phyloP scores from a whole-genome alignment of 2,888 invertebrate genomes.

The Lithophane semibrunnea region DNA sequence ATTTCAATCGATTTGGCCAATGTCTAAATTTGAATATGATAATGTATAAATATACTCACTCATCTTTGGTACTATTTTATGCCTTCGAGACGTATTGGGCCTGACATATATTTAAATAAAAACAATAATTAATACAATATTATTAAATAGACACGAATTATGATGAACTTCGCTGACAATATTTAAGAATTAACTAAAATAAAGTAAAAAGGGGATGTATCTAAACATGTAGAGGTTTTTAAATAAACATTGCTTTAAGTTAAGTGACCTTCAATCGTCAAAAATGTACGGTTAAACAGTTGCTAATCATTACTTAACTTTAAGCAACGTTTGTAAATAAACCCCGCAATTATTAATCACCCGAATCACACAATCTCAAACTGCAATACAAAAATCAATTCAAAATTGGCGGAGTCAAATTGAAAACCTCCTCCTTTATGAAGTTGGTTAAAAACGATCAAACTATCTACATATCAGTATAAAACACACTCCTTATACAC shows the following conservation, averaged over 20 bases:
- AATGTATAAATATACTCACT: constrained; percentile 50
- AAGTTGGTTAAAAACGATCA: not conserved
- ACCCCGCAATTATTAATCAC: constrained; percentile 3
- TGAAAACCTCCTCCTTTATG: too few species aligned
- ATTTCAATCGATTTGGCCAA: constrained; percentile 24
- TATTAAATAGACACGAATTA: constrained; percentile 6
- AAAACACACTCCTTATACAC: constrained; percentile 45
- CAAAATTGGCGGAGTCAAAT: too few species aligned
- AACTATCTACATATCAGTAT: constrained; percentile 36
- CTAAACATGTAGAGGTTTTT: not conserved
- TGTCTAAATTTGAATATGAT: not conserved
- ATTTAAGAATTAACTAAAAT: constrained; percentile 27
- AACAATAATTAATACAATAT: constrained; percentile 16
- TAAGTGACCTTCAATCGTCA: not conserved
- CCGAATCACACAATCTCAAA: constrained; percentile 21
- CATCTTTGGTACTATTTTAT: constrained; percentile 63
- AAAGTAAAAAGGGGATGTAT: constrained; percentile 20
- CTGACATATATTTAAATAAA: constrained; percentile 30
- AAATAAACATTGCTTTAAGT: too few species aligned
- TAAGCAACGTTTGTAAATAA: too few species aligned
- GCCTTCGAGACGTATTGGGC: constrained; percentile 42
- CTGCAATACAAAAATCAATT: constrained; percentile 21
- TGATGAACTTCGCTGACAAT: constrained; percentile 3
- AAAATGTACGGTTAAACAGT: too few species aligned
- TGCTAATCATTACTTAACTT: too few species aligned